Conservation (phyloP, 1,140 invertebrate genomes). For the Platyscapa corneri region DNA sequence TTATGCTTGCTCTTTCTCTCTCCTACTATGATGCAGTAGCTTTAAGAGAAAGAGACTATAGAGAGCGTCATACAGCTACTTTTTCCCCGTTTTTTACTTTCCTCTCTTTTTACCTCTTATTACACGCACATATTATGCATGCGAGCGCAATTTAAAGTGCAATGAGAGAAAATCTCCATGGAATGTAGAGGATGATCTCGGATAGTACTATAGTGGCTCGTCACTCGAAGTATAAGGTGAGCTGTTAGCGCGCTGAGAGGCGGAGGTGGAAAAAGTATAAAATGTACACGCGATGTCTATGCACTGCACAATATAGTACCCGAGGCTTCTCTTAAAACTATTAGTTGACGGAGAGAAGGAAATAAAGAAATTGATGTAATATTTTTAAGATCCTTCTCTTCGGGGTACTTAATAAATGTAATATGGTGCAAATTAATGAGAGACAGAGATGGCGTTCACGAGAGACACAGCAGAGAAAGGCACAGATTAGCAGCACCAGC, state of each 20-base stretch:
- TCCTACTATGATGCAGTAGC: neutral
- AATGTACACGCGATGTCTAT: constrained; percentile 10
- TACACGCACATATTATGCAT: constrained; percentile 8
- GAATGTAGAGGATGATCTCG: constrained; percentile 19
- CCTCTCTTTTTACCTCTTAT: neutral
- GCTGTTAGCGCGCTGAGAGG: neutral
- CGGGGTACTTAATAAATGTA: neutral
- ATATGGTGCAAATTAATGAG: neutral
- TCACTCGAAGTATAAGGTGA: neutral
- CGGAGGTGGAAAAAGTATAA: constrained; percentile 35
- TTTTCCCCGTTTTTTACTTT: constrained; percentile 11
- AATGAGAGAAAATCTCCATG: constrained; percentile 1
- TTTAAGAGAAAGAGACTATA: constrained; percentile 2
- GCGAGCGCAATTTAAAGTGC: neutral
- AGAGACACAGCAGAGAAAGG: neutral
- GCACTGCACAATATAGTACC: neutral
- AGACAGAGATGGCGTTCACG: constrained; percentile 39
- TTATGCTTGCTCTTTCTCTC: neutral
- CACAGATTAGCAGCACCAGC: constrained; percentile 23
- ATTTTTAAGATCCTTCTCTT: neutral
- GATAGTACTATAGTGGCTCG: constrained; percentile 2
- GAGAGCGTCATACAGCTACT: constrained; percentile 6
- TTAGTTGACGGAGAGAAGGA: neutral
- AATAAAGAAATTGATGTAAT: neutral
- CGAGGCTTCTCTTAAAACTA: neutral